A percentile compares a stretch with the other conserved stretches of the same genome.
Conservation (phyloP, 2,888 invertebrate genomes). For the Dorcus hopei region DNA sequence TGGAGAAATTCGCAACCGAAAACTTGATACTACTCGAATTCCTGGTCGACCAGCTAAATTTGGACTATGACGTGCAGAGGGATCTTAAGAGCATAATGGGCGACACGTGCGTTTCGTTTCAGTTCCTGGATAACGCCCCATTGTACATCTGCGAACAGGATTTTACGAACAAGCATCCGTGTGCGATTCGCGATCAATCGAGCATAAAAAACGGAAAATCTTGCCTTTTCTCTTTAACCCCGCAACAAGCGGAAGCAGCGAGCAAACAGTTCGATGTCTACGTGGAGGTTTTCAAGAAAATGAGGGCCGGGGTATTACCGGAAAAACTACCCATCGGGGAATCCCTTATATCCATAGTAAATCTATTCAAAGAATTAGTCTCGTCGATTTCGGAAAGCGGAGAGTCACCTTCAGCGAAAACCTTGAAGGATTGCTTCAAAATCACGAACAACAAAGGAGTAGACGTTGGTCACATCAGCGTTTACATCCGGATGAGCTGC, state of each 20-base stretch:
- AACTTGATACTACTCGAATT: slow-evolving; percentile 64
- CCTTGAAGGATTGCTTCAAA: slow-evolving; percentile 60
- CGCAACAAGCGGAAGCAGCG: slow-evolving; percentile 53
- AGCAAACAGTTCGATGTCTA: slow-evolving; percentile 56
- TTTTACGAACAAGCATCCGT: slow-evolving; percentile 38
- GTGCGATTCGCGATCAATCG: slow-evolving; percentile 38
- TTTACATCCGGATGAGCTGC: slow-evolving; percentile 64
- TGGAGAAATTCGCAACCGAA: slow-evolving; percentile 53
- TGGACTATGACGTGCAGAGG: slow-evolving; percentile 29
- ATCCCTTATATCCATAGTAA: slow-evolving; percentile 58
- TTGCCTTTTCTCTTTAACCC: slow-evolving; percentile 63
- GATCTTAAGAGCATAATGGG: slow-evolving; percentile 35
- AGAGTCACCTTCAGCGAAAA: slow-evolving; percentile 55
- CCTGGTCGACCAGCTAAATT: slow-evolving; percentile 54
- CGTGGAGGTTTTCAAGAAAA: slow-evolving; percentile 58
- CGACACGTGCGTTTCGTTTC: slow-evolving; percentile 61
- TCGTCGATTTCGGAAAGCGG: slow-evolving; percentile 47
- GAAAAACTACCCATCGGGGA: slow-evolving; percentile 61
- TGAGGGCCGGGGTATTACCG: slow-evolving; percentile 61
- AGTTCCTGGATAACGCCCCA: slow-evolving; percentile 57
- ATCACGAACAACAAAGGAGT: slow-evolving; percentile 53
- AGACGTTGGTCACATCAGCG: slow-evolving; percentile 57
- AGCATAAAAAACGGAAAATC: slow-evolving; percentile 64
- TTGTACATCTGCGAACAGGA: slow-evolving; percentile 64
- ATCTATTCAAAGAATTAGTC: slow-evolving; percentile 59